phyloP scores from a whole-genome alignment of 2,113 vertebrate genomes.

The Malaclemys terrapin region DNA sequence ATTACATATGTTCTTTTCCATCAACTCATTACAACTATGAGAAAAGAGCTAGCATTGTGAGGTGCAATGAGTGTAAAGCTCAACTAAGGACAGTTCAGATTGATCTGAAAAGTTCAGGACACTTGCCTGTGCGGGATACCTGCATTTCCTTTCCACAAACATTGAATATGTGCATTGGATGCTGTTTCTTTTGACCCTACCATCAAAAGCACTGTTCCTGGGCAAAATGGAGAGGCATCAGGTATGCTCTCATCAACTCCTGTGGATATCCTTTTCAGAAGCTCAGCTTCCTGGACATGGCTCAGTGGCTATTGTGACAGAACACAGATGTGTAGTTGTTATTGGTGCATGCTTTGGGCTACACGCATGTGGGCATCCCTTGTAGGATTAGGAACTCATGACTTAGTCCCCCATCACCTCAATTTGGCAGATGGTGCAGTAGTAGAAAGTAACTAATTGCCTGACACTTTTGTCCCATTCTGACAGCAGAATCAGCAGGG shows the following conservation, averaged over 20 bases:
- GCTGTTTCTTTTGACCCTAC: background rate
- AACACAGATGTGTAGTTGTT: background rate
- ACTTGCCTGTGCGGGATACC: background rate
- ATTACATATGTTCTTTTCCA: constrained; percentile 39
- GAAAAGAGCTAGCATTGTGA: constrained; percentile 42
- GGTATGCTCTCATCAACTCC: background rate
- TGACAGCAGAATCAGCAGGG: background rate
- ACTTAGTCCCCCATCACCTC: constrained; percentile 8
- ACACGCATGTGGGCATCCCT: constrained; percentile 7
- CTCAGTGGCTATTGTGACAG: background rate
- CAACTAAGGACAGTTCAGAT: background rate
- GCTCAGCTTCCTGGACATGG: background rate
- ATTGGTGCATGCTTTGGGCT: background rate
- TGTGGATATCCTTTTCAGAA: background rate
- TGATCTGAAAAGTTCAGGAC: background rate
- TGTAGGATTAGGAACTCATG: constrained; percentile 37
- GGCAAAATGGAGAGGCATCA: background rate
- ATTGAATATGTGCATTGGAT: background rate
- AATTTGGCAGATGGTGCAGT: constrained; percentile 4
- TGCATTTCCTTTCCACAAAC: background rate
- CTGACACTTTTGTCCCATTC: background rate
- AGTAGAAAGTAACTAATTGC: background rate
- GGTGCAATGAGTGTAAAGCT: constrained; percentile 25
- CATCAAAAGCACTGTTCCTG: background rate
- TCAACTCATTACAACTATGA: background rate